A percentile compares a stretch with the other conserved stretches of the same genome.
These are phyloP conservation scores for Drosophila mayri DNA, from an alignment of 1,140 invertebrate genomes.

Conservation along the genomic window DNA sequence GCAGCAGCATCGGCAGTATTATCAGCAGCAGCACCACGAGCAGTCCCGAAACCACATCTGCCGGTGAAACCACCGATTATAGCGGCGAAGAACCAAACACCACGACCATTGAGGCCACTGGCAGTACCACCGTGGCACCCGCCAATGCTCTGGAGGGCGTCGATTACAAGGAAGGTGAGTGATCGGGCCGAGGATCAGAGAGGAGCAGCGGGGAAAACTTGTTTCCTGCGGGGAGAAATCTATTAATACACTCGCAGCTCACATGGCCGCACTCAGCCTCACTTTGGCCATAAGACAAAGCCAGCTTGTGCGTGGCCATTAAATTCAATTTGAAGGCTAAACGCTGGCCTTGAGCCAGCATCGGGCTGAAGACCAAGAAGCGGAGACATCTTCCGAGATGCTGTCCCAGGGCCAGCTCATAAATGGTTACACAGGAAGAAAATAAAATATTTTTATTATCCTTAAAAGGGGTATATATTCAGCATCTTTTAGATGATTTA, in stretches of 20 bases:
- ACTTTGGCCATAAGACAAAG: conserved; percentile 79
- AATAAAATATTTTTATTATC: background rate
- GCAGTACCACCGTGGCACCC: conserved; percentile 69
- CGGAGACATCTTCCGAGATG: conserved; percentile 37
- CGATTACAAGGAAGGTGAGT: conserved; percentile 84
- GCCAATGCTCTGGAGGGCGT: conserved; percentile 74
- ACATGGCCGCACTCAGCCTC: conserved; percentile 1
- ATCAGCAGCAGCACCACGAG: conserved; percentile 34
- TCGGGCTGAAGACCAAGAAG: conserved; percentile 41
- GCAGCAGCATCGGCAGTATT: conserved; percentile 33
- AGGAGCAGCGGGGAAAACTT: conserved; percentile 46
- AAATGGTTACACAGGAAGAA: conserved; percentile 37
- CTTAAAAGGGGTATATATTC: background rate
- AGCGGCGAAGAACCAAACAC: conserved; percentile 58
- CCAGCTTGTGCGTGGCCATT: conserved; percentile 74
- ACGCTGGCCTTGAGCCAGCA: conserved; percentile 73
- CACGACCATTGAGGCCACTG: conserved; percentile 55
- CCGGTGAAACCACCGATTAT: conserved; percentile 55
- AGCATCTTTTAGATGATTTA: too few relatives aligned
- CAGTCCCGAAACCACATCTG: conserved; percentile 34
- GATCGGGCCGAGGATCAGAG: background rate
- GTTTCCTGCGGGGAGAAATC: conserved; percentile 68
- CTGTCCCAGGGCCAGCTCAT: conserved; percentile 28
- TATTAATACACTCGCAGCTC: conserved; percentile 63
- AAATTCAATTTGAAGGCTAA: conserved; percentile 84